phyloP scores from a whole-genome alignment of 2,888 invertebrate genomes.

The Dryobota labecula region DNA sequence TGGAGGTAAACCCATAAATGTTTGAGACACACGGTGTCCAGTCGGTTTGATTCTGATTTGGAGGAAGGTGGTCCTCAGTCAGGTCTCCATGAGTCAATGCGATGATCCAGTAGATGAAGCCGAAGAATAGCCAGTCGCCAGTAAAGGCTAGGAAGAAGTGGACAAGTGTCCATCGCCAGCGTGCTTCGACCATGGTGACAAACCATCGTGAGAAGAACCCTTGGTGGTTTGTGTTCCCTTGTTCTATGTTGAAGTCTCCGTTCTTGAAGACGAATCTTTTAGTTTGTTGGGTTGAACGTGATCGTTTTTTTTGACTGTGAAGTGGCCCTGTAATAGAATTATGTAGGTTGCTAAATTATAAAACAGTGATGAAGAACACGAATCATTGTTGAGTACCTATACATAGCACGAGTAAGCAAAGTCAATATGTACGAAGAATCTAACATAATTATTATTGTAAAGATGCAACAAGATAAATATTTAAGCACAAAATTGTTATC shows the following conservation, averaged over 20 bases:
- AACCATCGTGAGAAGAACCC: slow-evolving; percentile 94
- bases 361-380: neutral
- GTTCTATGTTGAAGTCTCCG: slow-evolving; percentile 97
- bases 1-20: slow-evolving; percentile 96
- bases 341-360: neutral
- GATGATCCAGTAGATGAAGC: slow-evolving; percentile 97
- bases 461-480: slow-evolving; percentile 19
- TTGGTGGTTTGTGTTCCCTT: slow-evolving; percentile 90
- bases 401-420: neutral
- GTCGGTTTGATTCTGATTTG: slow-evolving; percentile 87
- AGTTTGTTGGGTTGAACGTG: slow-evolving; percentile 45
- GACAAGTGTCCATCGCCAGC: slow-evolving; percentile 98
- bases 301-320: slow-evolving; percentile 58
- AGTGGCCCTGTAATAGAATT: slow-evolving; percentile 60
- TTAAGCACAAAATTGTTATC: neutral
- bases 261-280: slow-evolving; percentile 94
- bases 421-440: neutral
- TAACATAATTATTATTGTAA: neutral
- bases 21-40: slow-evolving; percentile 97
- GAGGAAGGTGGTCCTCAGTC: slow-evolving; percentile 91
- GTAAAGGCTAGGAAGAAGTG: slow-evolving; percentile 96
- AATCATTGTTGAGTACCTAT: neutral
- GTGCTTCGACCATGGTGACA: slow-evolving; percentile 95
- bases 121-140: slow-evolving; percentile 97
- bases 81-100: slow-evolving; percentile 97